phyloP scores from a whole-genome alignment of 2,888 invertebrate genomes.

The Sarcophaga subvicina region DNA sequence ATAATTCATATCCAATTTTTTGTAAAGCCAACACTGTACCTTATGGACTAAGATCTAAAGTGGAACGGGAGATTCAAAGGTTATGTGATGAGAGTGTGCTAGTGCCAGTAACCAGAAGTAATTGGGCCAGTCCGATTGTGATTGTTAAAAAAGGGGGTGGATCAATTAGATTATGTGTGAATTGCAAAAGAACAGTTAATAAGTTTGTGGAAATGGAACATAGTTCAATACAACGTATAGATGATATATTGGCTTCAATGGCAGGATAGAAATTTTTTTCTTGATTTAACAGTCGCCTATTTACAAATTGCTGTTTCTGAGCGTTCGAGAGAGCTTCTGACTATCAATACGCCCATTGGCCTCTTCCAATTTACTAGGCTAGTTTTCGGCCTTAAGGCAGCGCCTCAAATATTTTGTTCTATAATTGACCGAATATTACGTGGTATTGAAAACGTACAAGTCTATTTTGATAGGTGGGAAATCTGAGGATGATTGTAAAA shows the following conservation, averaged over 20 bases:
- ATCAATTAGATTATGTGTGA: slow-evolving; percentile 74
- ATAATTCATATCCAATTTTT: slow-evolving; percentile 53
- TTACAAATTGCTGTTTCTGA: slow-evolving; percentile 42
- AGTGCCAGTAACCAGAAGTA: slow-evolving; percentile 67
- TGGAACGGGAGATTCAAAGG: slow-evolving; percentile 51
- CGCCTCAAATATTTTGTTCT: slow-evolving; percentile 14
- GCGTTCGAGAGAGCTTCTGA: slow-evolving; percentile 45
- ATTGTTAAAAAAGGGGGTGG: slow-evolving; percentile 72
- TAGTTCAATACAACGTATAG: background rate
- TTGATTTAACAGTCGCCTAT: background rate
- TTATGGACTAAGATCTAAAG: slow-evolving; percentile 48
- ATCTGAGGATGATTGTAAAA: slow-evolving; percentile 10
- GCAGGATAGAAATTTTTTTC: too few species aligned
- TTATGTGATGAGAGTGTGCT: slow-evolving; percentile 67
- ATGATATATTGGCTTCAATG: too few species aligned
- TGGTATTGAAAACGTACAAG: slow-evolving; percentile 11
- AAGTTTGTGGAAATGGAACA: slow-evolving; percentile 70
- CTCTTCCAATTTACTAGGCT: too few species aligned
- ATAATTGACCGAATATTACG: slow-evolving; percentile 20
- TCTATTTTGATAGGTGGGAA: slow-evolving; percentile 38
- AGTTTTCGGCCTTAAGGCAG: too few species aligned
- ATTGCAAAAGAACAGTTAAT: slow-evolving; percentile 74
- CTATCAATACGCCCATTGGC: slow-evolving; percentile 47
- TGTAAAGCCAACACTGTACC: slow-evolving; percentile 44
- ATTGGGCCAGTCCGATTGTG: slow-evolving; percentile 75